Conservation (phyloP, 2,113 vertebrate genomes). For the Oxyura jamaicensis region DNA sequence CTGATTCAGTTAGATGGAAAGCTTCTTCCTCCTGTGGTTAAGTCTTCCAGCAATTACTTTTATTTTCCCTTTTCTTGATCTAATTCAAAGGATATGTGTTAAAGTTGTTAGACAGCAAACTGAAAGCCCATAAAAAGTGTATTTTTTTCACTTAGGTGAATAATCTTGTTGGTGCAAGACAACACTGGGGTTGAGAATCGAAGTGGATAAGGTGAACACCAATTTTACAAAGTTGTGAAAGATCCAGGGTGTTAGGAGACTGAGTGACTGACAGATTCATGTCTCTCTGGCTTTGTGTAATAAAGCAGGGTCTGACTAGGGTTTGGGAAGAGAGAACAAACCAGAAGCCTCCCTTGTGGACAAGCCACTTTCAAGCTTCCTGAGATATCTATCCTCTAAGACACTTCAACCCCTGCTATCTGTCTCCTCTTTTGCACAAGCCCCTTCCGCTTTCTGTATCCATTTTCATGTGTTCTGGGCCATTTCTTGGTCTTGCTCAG, state of each 20-base stretch:
- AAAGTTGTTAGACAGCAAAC: neutral
- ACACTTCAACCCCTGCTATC: neutral
- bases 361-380: neutral
- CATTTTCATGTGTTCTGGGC: neutral
- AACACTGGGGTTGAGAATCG: neutral
- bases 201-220: neutral
- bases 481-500: neutral
- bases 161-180: neutral
- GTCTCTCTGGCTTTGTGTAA: neutral
- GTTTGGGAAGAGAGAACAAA: neutral
- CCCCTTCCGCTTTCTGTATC: neutral
- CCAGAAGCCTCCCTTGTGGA: neutral
- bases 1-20: neutral
- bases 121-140: neutral
- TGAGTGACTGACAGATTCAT: neutral
- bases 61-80: neutral
- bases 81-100: neutral
- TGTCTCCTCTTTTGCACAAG: neutral
- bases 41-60: neutral
- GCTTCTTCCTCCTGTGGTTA: neutral
- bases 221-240: neutral
- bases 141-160: accelerated
- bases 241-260: neutral
- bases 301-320: neutral
- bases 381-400: neutral